Percentiles rank a stretch among this genome's conserved stretches.
These are phyloP conservation scores for Eurytoma californica DNA, from an alignment of 2,888 invertebrate genomes.

Conservation along the genomic window DNA sequence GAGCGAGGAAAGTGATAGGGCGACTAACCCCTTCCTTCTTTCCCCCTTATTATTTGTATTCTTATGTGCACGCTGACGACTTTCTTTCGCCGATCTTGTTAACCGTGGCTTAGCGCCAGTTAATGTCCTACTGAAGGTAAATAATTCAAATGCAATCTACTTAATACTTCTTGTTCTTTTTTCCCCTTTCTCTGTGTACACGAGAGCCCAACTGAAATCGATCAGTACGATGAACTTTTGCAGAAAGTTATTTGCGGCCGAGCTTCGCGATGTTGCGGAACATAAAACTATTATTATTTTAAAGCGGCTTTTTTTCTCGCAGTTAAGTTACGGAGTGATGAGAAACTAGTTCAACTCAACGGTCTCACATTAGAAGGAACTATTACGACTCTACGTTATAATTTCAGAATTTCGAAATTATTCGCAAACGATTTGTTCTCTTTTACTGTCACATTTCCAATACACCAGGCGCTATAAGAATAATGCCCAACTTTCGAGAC, in stretches of 20 bases:
- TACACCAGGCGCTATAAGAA: neutral
- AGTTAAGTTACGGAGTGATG: neutral
- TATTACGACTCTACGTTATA: too few relatives aligned
- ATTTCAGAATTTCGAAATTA: too few relatives aligned
- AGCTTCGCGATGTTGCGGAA: neutral
- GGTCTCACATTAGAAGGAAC: neutral
- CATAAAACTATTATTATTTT: constrained; percentile 11
- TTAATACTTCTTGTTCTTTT: neutral
- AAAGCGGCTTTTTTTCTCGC: neutral
- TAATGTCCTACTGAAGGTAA: constrained; percentile 24
- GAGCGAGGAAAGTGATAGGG: too few relatives aligned
- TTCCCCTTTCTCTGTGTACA: neutral
- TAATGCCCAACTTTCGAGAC: constrained; percentile 21
- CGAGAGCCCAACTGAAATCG: neutral
- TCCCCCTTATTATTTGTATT: neutral
- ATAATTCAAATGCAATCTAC: constrained; percentile 7
- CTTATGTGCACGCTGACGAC: neutral
- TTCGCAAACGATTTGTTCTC: neutral
- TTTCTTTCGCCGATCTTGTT: constrained; percentile 41
- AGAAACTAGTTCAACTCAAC: neutral
- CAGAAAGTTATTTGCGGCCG: constrained; percentile 17
- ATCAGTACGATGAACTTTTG: neutral
- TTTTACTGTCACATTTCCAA: neutral
- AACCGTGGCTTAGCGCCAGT: constrained; percentile 26
- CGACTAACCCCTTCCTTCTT: neutral